These are phyloP conservation scores for Fistularia commersonii DNA, from an alignment of 2,797 vertebrate species.

Conservation along the genomic window DNA sequence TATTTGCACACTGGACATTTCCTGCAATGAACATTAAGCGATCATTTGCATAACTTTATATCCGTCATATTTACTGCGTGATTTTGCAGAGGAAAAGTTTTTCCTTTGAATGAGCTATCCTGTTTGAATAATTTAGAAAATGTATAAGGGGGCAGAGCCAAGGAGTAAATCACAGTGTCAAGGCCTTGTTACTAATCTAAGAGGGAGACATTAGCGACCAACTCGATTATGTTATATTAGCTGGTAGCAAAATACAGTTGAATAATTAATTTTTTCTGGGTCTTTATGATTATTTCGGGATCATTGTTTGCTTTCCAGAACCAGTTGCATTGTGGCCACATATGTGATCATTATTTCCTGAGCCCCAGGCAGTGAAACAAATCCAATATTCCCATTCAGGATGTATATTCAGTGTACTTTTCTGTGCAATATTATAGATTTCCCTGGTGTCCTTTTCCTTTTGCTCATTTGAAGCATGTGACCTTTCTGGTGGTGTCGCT, in stretches of 20 bases:
- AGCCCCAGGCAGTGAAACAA: constrained; percentile 15
- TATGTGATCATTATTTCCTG: constrained; percentile 26
- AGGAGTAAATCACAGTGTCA: no score
- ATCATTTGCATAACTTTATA: no score
- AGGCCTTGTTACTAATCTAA: no score
- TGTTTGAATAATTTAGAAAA: no score
- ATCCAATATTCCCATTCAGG: constrained; percentile 24
- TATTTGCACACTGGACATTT: no score
- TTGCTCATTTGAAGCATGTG: constrained; percentile 6
- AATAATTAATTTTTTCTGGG: not conserved
- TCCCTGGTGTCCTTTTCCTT: constrained; percentile 18
- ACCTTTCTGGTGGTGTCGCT: no score
- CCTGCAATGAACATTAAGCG: no score
- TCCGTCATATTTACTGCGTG: no score
- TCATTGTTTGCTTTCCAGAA: constrained; percentile 5
- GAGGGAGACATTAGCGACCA: no score
- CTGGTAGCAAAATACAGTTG: not conserved
- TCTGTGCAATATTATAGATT: constrained; percentile 28
- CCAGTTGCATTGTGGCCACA: constrained; percentile 10
- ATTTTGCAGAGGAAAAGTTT: no score
- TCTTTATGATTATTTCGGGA: constrained; percentile 12
- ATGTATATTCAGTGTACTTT: constrained; percentile 19
- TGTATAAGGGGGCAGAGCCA: no score
- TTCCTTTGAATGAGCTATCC: no score
- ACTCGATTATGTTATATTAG: not conserved